Base-by-base conservation (phyloP, 2,888 invertebrate genomes). In the Charanyca ferruginea region DNA sequence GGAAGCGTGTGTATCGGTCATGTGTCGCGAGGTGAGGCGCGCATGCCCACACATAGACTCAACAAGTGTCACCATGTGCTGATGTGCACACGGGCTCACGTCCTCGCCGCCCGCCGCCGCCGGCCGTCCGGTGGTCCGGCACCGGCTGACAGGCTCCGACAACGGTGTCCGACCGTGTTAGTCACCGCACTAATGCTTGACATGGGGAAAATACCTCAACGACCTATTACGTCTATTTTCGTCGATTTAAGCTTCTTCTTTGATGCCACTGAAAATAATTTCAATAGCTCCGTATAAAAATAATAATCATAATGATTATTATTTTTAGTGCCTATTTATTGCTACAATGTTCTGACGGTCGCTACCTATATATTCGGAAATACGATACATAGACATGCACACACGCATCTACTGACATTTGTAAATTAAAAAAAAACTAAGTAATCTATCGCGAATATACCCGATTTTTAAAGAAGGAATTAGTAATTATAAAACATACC, bases 21-120 rank as follows among this genome's bases (percentile, higher is more conserved):
- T 79, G 75, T 79, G 81, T 78, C 62, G 48, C 23, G 57, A 55
- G 69, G 79, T 74, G 83, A 79, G 81, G 81, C 80, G 89, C 92
- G 89, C 91, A 90, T 90, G 92, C 89, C 86, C 89, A 88, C 89
- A 86, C 88, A 86, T 84, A 55, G 66, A 85, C 85, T 90, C 95
- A 94, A 94, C 95, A 95, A 93, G 94, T 94, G 94, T 88, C 87
- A 76, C 91, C 95, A 93, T 94, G 93, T 94, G 95, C 87, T 91
- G 94, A 93, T 94, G 93, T 94, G 95, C 87, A 86, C 86, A 80
- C 81, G 75, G 58, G 79, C 66, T 44, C 73, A 49, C 69, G 41
- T 57, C 42, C 62, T 53, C 44, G 38, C 53, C 73, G 63, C 77
- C 72, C 63, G 75, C 73, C 74, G 62, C 58, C 38, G 32, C 45